Evolutionary conservation across 2,888 invertebrate species (phyloP).

Genomic region (Meandrusa payeni): DNA sequence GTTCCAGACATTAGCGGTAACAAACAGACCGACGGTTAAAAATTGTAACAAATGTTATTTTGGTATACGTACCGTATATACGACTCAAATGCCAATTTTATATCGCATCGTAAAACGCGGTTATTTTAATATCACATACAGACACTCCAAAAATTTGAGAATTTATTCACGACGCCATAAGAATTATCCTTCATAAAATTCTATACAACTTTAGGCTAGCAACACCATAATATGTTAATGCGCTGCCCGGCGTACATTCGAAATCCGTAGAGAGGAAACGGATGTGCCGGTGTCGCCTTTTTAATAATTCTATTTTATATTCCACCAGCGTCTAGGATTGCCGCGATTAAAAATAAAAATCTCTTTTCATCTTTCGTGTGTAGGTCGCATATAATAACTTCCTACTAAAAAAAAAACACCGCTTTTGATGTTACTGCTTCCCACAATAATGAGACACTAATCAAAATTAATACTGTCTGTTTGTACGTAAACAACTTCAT

Average conservation of each 20-base stretch:
- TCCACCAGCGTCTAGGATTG: slow-evolving; percentile 51
- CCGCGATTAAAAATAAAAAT: slow-evolving; percentile 65
- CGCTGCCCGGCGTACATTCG: slow-evolving; percentile 35
- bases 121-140: too few relatives aligned
- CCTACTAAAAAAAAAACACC: slow-evolving; percentile 41
- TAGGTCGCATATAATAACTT: slow-evolving; percentile 50
- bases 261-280: slow-evolving; percentile 66
- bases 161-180: too few relatives aligned
- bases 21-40: too few relatives aligned
- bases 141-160: too few relatives aligned
- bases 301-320: slow-evolving; percentile 72
- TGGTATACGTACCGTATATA: too few relatives aligned
- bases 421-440: slow-evolving; percentile 55
- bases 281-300: slow-evolving; percentile 69
- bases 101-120: too few relatives aligned
- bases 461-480: slow-evolving; percentile 28
- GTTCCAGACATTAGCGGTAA: too few relatives aligned
- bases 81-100: too few relatives aligned
- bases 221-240: slow-evolving; percentile 20
- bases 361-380: slow-evolving; percentile 61
- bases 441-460: slow-evolving; percentile 32
- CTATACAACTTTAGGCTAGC: slow-evolving; percentile 11
- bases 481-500: slow-evolving; percentile 24
- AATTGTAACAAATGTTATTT: too few relatives aligned
- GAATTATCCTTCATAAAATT: background rate